Evolutionary conservation across 2,113 vertebrate species (phyloP).

Genomic region (Notarius quadriscutis): DNA sequence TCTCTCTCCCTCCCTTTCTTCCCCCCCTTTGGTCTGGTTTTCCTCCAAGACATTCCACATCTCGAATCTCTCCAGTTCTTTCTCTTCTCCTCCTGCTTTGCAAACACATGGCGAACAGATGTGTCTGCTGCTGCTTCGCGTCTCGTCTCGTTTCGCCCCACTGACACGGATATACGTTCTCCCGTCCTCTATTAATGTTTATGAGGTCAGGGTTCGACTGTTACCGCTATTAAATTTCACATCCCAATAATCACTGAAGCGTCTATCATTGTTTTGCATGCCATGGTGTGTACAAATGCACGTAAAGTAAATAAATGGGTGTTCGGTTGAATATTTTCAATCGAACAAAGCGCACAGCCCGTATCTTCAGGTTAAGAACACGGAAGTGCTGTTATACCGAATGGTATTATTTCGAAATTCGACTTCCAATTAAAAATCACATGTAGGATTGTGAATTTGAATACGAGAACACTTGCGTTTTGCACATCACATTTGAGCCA

Average conservation of each 20-base stretch:
- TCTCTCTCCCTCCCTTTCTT: neutral
- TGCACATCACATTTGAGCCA: neutral
- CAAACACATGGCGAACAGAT: slow-evolving; percentile 37
- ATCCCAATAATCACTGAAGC: neutral
- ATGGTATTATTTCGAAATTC: neutral
- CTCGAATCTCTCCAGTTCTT: slow-evolving; percentile 36
- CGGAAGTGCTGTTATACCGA: neutral
- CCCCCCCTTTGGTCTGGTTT: slow-evolving; percentile 33
- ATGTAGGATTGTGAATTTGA: neutral
- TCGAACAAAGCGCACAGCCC: neutral
- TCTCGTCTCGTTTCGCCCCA: slow-evolving; percentile 48
- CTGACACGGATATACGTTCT: neutral
- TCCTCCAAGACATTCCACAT: slow-evolving; percentile 46
- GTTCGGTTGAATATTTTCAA: no score
- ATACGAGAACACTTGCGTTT: neutral
- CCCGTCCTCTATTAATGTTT: slow-evolving; percentile 18
- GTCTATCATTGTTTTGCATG: neutral
- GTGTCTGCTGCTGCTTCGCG: slow-evolving; percentile 33
- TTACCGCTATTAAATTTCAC: slow-evolving; percentile 16
- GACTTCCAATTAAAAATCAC: neutral
- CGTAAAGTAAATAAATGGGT: neutral
- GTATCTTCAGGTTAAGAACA: neutral
- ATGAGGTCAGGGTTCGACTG: neutral
- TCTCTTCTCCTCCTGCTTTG: slow-evolving; percentile 45
- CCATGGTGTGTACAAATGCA: neutral